Conservation (phyloP, 2,797 vertebrate genomes). For the Cynopterus sphinx region DNA sequence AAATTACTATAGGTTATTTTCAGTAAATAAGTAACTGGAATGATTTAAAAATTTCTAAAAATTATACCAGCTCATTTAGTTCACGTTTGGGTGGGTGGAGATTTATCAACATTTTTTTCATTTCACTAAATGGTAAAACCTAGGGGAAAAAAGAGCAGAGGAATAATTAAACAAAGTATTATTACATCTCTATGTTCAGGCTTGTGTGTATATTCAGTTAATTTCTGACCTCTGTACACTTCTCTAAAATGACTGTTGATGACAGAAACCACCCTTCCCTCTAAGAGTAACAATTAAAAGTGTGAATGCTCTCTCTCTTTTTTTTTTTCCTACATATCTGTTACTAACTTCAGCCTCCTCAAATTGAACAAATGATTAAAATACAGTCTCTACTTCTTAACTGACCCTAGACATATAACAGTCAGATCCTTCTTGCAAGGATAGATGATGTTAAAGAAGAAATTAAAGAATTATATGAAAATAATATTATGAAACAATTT, state of each 20-base stretch:
- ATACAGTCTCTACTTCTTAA: neutral
- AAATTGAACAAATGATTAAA: neutral
- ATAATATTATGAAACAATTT: neutral
- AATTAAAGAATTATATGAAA: neutral
- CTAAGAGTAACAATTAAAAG: neutral
- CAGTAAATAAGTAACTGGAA: neutral
- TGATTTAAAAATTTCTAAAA: neutral
- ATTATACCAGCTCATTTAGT: neutral
- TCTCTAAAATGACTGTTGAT: neutral
- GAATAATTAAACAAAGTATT: neutral
- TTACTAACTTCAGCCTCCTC: neutral
- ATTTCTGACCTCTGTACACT: neutral
- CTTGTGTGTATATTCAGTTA: neutral
- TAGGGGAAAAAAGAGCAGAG: neutral
- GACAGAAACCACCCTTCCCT: neutral
- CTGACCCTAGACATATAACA: fast-evolving
- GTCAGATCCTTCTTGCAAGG: neutral
- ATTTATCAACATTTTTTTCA: neutral
- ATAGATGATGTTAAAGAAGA: neutral
- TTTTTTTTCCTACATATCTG: neutral
- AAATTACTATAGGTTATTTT: neutral
- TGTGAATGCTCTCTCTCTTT: neutral
- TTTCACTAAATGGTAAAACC: neutral
- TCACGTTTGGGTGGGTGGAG: neutral
- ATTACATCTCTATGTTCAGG: neutral